Conservation (phyloP, 1,140 invertebrate species). For the Sesamia nonagrioides region DNA sequence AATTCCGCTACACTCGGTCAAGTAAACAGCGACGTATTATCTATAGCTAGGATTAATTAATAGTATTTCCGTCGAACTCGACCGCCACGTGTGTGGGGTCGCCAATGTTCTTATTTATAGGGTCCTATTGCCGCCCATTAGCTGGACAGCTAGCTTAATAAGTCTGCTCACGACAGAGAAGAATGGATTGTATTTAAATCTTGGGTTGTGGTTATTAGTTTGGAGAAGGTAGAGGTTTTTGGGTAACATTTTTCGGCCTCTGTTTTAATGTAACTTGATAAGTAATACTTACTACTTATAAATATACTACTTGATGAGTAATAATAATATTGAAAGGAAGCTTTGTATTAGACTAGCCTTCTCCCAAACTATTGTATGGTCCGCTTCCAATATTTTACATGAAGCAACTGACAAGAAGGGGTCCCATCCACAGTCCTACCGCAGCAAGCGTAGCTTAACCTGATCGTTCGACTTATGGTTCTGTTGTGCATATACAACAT, state of each 20-base stretch:
- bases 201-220: slow-evolving; percentile 17
- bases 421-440: no score
- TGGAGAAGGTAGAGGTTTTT: not conserved
- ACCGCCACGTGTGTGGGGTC: slow-evolving; percentile 66
- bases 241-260: not conserved
- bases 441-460: no score
- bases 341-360: no score
- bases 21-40: slow-evolving; percentile 56
- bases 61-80: slow-evolving; percentile 61
- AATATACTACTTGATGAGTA: no score
- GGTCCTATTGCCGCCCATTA: slow-evolving; percentile 70
- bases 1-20: slow-evolving; percentile 46
- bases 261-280: no score
- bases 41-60: slow-evolving; percentile 64
- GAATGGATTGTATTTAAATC: slow-evolving; percentile 53
- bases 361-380: no score
- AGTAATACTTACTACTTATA: no score
- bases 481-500: no score
- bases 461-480: no score
- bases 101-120: slow-evolving; percentile 79
- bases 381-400: no score
- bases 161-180: slow-evolving; percentile 55
- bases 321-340: no score
- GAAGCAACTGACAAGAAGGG: no score
- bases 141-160: slow-evolving; percentile 60